Evolutionary conservation across 2,797 vertebrate genomes (phyloP).

Genomic region (Onychomys arenicola): DNA sequence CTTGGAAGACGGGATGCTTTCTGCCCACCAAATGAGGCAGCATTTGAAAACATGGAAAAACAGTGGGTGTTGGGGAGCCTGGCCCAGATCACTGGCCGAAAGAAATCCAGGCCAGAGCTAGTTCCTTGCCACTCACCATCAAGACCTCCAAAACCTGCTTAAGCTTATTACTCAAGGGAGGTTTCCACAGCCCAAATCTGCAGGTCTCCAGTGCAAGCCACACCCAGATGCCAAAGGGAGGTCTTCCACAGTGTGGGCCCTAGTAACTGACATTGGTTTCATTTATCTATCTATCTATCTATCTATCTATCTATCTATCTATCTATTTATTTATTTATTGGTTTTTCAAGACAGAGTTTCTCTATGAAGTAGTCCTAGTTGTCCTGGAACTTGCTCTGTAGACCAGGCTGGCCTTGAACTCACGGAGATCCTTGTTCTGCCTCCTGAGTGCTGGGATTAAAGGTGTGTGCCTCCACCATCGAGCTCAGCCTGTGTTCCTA

Average conservation of each 20-base stretch:
- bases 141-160: not conserved
- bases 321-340: too few species aligned
- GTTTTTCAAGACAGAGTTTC: too few species aligned
- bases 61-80: conserved; percentile 8
- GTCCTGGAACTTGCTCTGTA: too few species aligned
- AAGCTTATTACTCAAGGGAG: not conserved
- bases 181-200: not conserved
- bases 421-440: too few species aligned
- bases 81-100: not conserved
- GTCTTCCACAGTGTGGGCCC: not conserved
- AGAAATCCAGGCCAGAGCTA: not conserved
- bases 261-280: not conserved
- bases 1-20: conserved; percentile 47
- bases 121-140: not conserved
- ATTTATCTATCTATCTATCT: too few species aligned
- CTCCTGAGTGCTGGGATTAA: too few species aligned
- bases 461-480: too few species aligned
- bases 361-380: too few species aligned
- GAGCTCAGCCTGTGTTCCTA: not conserved
- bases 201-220: not conserved
- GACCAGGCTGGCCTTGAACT: too few species aligned
- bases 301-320: too few species aligned
- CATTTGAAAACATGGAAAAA: conserved; percentile 7
- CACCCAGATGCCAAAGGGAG: not conserved
- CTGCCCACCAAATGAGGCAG: conserved; percentile 62